These are phyloP conservation scores for Drosophila fulvimacula DNA, from an alignment of 2,888 invertebrate species.

Conservation along the genomic window DNA sequence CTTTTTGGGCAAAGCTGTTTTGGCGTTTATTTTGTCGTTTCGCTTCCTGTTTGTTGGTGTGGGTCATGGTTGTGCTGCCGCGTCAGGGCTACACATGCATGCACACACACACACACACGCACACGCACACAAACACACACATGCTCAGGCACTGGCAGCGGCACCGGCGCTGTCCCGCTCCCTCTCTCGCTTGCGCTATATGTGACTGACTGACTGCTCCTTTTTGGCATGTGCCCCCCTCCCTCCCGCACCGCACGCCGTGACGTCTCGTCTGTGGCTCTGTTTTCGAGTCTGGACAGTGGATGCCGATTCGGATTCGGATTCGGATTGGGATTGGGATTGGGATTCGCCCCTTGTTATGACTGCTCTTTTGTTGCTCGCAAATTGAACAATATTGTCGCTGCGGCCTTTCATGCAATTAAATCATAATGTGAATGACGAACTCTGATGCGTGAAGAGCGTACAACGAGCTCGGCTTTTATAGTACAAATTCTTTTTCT, in stretches of 20 bases:
- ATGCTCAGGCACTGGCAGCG: too few relatives aligned
- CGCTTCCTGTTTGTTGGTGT: slow-evolving; percentile 80
- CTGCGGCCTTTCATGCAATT: slow-evolving; percentile 55
- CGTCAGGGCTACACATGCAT: slow-evolving; percentile 45
- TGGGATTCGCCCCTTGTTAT: slow-evolving; percentile 68
- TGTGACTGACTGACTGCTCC: slow-evolving; percentile 65
- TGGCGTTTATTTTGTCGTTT: slow-evolving; percentile 52
- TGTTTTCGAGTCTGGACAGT: slow-evolving; percentile 41
- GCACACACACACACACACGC: slow-evolving; percentile 4
- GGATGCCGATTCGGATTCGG: slow-evolving; percentile 50
- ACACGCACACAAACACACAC: background rate
- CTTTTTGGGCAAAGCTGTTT: slow-evolving; percentile 68
- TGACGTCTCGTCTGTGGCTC: slow-evolving; percentile 29
- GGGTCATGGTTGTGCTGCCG: slow-evolving; percentile 81
- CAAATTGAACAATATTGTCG: slow-evolving; percentile 65
- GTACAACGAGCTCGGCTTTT: too few relatives aligned
- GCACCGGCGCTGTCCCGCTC: too few relatives aligned
- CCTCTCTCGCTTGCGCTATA: slow-evolving; percentile 4
- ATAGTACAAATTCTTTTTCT: too few relatives aligned
- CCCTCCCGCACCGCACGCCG: background rate
- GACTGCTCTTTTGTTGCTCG: slow-evolving; percentile 63
- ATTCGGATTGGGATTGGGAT: slow-evolving; percentile 50
- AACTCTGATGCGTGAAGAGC: slow-evolving; percentile 1
- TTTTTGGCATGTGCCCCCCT: slow-evolving; percentile 45
- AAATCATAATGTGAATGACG: slow-evolving; percentile 51